These are phyloP conservation scores for Chalcis sispes DNA, from an alignment of 2,888 invertebrate species.

Conservation along the genomic window DNA sequence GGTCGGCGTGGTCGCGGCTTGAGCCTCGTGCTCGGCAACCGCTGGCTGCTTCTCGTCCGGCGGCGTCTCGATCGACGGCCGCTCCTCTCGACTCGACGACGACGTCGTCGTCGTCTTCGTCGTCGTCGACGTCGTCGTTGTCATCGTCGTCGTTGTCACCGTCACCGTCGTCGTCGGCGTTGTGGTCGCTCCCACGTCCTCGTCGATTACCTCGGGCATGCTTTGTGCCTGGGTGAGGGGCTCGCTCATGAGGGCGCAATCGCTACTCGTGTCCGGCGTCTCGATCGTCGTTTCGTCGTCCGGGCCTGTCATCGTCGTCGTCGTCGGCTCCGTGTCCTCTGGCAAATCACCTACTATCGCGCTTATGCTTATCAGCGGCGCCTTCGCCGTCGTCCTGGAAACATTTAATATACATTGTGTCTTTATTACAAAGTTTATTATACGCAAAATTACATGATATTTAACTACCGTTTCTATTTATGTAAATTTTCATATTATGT, in stretches of 20 bases:
- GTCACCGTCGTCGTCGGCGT: slow-evolving; percentile 30
- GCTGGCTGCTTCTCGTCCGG: slow-evolving; percentile 43
- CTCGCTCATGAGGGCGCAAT: slow-evolving; percentile 55
- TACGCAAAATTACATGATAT: no score
- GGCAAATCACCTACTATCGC: slow-evolving; percentile 81
- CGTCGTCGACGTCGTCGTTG: slow-evolving; percentile 54
- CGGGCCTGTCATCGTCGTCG: neutral
- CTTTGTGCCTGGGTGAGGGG: slow-evolving; percentile 50
- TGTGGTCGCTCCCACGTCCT: slow-evolving; percentile 47
- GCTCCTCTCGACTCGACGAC: slow-evolving; percentile 50
- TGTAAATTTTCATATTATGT: no score
- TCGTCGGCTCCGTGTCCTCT: slow-evolving; percentile 55
- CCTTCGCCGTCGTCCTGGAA: slow-evolving; percentile 71
- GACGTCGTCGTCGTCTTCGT: no score
- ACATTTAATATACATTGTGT: no score
- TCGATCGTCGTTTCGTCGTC: slow-evolving; percentile 49
- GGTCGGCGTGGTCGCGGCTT: slow-evolving; percentile 74
- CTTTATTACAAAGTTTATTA: no score
- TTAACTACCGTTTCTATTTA: no score
- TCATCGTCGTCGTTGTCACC: no score
- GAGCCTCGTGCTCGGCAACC: slow-evolving; percentile 66
- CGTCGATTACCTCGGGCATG: slow-evolving; percentile 50
- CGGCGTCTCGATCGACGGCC: slow-evolving; percentile 27
- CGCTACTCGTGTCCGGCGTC: slow-evolving; percentile 54
- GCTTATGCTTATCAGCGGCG: slow-evolving; percentile 85